Base-by-base conservation (phyloP, 2,113 vertebrate species). In the Callorhinus ursinus region DNA sequence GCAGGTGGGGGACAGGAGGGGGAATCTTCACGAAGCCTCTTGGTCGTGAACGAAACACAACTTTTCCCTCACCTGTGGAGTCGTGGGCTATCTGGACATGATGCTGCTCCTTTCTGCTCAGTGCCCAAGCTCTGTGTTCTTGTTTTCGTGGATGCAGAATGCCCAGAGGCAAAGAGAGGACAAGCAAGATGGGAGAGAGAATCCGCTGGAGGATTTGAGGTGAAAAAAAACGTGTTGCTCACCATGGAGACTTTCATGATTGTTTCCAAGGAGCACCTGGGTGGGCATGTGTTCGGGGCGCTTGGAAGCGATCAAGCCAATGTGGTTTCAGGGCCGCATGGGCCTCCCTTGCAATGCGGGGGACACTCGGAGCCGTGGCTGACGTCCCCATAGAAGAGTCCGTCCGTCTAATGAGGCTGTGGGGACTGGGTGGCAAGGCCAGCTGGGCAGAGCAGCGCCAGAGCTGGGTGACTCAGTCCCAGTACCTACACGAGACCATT, bases 1-100 rank as follows among this genome's bases (percentile, higher is more conserved):
- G 76, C 49, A 19, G 18, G 28, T 6, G 76, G 39, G 97, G 96
- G 93, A 19, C 15, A 3, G 33, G 3, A 8, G 31, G 92, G 92
- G 10, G 1, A n/a, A 53, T 90, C 96, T 79, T 85, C 83, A 92
- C 88, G 96, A 95, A 98, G 86, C 94, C 90, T 98, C 97, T 98
- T 96, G 77, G 91, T 72, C 21, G 6, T 61, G 81, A 87, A 33
- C 0, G 6, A 18, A 21, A 36, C 91, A 0, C 2, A 7, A 18
- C 7, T 0, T 1, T 0, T 84, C 7, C 0, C 18, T 59, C 36
- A 8, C 31, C 51, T 51, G 67, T 31, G 1, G 1, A 0, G n/a
- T 63, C 28, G 39, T 0, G 33, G 49, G 26, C 46, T 49, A 16
- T 92, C 55, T 28, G 28, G 72, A 55, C 8, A 24, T 55, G 39